phyloP scores from a whole-genome alignment of 2,888 invertebrate species.

The Drosophila lutescens region DNA sequence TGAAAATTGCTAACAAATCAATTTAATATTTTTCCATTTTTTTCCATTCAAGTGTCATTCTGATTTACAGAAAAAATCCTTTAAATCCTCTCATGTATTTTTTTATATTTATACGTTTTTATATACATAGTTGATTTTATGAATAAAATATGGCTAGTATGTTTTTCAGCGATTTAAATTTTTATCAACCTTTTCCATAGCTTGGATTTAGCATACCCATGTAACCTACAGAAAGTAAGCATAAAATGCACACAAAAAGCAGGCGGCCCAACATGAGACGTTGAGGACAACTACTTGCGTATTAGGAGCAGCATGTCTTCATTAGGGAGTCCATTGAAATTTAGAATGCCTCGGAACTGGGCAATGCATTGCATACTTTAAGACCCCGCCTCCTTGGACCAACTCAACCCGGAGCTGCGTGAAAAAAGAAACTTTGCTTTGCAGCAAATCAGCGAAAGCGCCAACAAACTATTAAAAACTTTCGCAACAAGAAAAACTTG shows the following conservation, averaged over 20 bases:
- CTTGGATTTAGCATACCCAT: background rate
- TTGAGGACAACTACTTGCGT: slow-evolving; percentile 30
- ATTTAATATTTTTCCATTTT: background rate
- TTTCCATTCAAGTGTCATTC: background rate
- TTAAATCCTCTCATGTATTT: background rate
- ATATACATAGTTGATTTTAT: background rate
- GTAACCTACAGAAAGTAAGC: background rate
- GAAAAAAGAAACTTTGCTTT: slow-evolving; percentile 58
- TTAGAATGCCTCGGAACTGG: slow-evolving; percentile 21
- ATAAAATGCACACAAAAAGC: slow-evolving; percentile 7
- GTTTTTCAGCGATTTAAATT: background rate
- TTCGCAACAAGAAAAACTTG: slow-evolving; percentile 72
- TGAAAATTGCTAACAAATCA: background rate
- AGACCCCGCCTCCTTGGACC: slow-evolving; percentile 17
- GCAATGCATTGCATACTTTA: slow-evolving; percentile 41
- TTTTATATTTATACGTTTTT: background rate
- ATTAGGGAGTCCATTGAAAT: slow-evolving; percentile 48
- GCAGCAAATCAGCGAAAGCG: slow-evolving; percentile 76
- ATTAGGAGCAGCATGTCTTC: slow-evolving; percentile 37
- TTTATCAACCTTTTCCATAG: background rate
- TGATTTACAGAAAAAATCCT: background rate
- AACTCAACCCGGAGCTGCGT: background rate
- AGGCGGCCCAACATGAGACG: slow-evolving; percentile 12
- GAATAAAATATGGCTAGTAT: background rate
- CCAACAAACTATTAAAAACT: slow-evolving; percentile 78